Base-by-base conservation (phyloP, 2,888 invertebrate species). In the Pseudoips prasinana region DNA sequence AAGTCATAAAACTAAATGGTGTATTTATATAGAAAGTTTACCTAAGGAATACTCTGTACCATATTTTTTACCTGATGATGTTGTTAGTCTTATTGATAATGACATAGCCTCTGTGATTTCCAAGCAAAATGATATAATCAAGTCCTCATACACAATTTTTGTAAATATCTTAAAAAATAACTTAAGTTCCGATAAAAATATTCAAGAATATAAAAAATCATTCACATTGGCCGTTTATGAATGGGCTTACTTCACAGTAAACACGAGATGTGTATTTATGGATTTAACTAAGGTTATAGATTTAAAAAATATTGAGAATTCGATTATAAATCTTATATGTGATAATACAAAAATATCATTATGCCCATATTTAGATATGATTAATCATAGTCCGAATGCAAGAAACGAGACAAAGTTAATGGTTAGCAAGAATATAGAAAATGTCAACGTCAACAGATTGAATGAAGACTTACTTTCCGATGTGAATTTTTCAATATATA, bases 321-420 rank as follows among this genome's bases (percentile, higher is more conserved):
- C 83, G 9, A 60, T 85, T 10, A 64, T 82, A 14, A 69, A 64
- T 45, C 43, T 90, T 17, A 73, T 93, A 38, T 79, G 73, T 46
- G 93, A 92, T 70, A 89, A 90, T 50, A 91, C 92, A 11, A 90
- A 90, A 47, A 90, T 93, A 78, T 96, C 96, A 3, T 75, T 98
- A 28, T 96, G 95, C 43, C 98, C 98, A 0, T 96, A 94, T 71
- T 86, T 98, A 39, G 98, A 98, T 75, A 91, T 98, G 84, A 94
- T 98, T 45, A 98, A 98, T 85, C 98, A 98, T 68, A 92, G 93
- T 33, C 89, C 90, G 41, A 64, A 78, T 33, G 92, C 92, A 2
- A 79, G 82, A 43, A 93, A 94, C 50, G 86, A 87, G 64, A 82
- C 85, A 8, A 82, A 82, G 51, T 58, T 86, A 33, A 35, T 80